Evolutionary conservation across 2,113 vertebrate species (phyloP), one percentile per base, ranked within the genome.

Genomic region (Anguilla rostrata): DNA sequence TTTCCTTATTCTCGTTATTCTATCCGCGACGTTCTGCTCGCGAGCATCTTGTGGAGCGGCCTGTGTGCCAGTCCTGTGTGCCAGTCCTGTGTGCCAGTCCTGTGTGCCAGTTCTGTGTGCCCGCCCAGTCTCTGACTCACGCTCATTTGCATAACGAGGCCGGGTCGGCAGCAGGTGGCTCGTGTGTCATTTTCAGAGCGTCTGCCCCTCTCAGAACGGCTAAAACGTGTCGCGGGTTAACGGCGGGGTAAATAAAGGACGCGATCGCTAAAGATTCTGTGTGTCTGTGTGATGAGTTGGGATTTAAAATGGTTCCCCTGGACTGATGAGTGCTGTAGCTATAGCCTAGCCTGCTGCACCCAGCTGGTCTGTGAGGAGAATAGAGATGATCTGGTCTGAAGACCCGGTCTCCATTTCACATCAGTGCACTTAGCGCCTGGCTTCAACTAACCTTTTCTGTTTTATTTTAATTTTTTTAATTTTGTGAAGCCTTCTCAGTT

Each of bases 41-140:
- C 86, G 81, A 92, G 91, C 91, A 92, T 92, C 88, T 92, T 91
- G 91, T 91, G 90, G 88, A 84, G 88, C 86, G 81, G 66, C 86
- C 88, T 88, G 87, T 83, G 87, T 83, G 53, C 83, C 83, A 82
- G 78, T 85, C 83, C 87, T n/a, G 79, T 83, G 81, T 81, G 63
- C 82, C 82, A 71, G 87, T 46, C 34, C 34, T 78, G 66, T 78
- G 81, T 41, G 83, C 87, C 90, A 82, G 78, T 85, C 83, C 87
- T n/a, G 79, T 83, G 81, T 81, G 63, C 82, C 82, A 71, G 87
- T 46, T 1, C 34, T 78, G 66, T 78, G 81, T 41, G 83, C 87
- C 90, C 88, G 66, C 81, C 88, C 75, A 11, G 41, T 84, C 22
- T 85, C 53, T 93, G 92, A 94, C 91, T 93, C 91, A 93, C 88